Conservation (phyloP, 2,888 invertebrate species). For the Heteromyza rotundicornis region DNA sequence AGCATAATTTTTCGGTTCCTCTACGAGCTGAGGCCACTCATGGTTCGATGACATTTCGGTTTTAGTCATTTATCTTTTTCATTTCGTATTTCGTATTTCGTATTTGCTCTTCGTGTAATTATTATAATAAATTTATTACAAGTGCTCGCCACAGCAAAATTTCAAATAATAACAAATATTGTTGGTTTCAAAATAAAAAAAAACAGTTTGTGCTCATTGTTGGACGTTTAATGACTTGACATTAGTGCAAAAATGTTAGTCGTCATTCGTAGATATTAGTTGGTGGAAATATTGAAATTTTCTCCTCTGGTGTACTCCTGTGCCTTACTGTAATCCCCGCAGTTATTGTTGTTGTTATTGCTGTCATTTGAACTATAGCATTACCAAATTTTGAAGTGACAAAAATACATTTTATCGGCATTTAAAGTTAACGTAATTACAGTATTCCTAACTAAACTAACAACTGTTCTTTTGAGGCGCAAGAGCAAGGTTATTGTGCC, state of each 20-base stretch:
- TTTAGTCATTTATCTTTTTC: conserved; percentile 8
- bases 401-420: background rate
- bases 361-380: background rate
- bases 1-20: background rate
- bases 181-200: conserved; percentile 28
- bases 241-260: too few relatives aligned
- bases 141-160: conserved; percentile 25
- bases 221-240: background rate
- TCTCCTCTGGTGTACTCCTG: too few relatives aligned
- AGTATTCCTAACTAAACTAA: background rate
- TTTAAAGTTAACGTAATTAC: background rate
- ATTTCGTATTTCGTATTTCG: conserved; percentile 5
- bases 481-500: too few relatives aligned
- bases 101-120: conserved; percentile 36
- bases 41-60: conserved; percentile 57
- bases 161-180: conserved; percentile 44
- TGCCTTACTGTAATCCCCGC: too few relatives aligned
- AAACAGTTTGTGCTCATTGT: background rate
- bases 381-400: background rate
- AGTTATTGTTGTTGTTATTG: background rate
- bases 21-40: conserved; percentile 32
- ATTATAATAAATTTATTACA: conserved; percentile 48
- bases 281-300: too few relatives aligned
- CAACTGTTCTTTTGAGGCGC: background rate
- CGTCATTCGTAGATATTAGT: too few relatives aligned